Conservation (phyloP, 2,888 invertebrate species). For the Heliconius ethilla region DNA sequence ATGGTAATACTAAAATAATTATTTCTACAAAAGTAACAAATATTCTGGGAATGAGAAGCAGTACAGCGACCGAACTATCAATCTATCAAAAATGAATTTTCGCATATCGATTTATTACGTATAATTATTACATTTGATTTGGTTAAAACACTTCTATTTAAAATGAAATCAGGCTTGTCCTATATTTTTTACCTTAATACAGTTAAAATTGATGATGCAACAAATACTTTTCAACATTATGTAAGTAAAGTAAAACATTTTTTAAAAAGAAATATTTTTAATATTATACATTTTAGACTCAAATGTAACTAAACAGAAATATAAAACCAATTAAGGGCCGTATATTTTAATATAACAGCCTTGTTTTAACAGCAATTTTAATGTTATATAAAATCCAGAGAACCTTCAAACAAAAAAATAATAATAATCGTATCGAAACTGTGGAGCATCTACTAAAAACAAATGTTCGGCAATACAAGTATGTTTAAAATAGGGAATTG, state of each 20-base stretch:
- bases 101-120: no score
- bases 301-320: neutral
- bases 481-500: constrained; percentile 40
- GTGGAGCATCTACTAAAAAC: constrained; percentile 32
- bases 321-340: neutral
- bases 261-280: neutral
- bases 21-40: no score
- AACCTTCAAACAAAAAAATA: neutral
- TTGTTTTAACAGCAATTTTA: neutral
- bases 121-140: no score
- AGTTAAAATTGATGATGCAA: no score
- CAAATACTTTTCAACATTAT: no score
- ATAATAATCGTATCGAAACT: neutral
- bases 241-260: neutral
- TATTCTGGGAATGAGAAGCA: neutral
- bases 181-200: no score
- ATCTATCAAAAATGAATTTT: no score
- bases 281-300: neutral
- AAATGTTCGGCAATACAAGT: constrained; percentile 42
- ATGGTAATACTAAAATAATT: neutral
- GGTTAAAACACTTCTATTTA: no score
- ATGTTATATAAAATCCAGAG: neutral
- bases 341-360: neutral
- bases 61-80: neutral
- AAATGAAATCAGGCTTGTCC: no score